phyloP scores from a whole-genome alignment of 2,113 vertebrate genomes.

The Aix galericulata region DNA sequence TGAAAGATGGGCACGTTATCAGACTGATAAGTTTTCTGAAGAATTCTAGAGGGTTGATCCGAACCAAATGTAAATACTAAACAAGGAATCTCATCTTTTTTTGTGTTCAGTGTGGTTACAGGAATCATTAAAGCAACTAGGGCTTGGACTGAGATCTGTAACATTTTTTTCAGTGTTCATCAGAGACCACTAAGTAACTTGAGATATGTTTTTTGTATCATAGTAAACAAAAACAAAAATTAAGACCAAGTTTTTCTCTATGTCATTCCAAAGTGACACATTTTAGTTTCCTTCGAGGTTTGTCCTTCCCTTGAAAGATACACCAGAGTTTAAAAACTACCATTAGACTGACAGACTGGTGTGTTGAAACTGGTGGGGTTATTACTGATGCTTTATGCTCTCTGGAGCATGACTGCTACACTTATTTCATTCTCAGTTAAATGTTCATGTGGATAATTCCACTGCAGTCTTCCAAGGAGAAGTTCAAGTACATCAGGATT shows the following conservation, averaged over 20 bases:
- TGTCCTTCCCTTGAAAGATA: conserved; percentile 1
- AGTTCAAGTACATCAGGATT: not conserved
- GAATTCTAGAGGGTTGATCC: conserved; percentile 11
- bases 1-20: conserved; percentile 38
- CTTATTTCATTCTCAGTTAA: conserved; percentile 30
- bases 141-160: conserved; percentile 52
- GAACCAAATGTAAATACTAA: conserved; percentile 52
- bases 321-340: not conserved
- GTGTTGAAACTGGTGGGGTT: not conserved
- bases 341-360: not conserved
- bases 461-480: not conserved
- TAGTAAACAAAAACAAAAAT: conserved; percentile 39
- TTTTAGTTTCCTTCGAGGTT: not conserved
- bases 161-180: conserved; percentile 23
- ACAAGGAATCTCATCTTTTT: not conserved
- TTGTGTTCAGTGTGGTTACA: not conserved
- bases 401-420: conserved; percentile 45
- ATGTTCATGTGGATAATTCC: not conserved
- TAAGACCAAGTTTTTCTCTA: not conserved
- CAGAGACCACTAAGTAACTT: conserved; percentile 14
- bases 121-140: not conserved
- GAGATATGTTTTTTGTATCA: not conserved
- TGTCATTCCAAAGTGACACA: conserved; percentile 19
- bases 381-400: conserved; percentile 52
- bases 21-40: conserved; percentile 26